Percentiles rank a stretch among this genome's conserved stretches.
phyloP scores from a whole-genome alignment of 2,888 invertebrate species.

The Dexiosoma caninum region DNA sequence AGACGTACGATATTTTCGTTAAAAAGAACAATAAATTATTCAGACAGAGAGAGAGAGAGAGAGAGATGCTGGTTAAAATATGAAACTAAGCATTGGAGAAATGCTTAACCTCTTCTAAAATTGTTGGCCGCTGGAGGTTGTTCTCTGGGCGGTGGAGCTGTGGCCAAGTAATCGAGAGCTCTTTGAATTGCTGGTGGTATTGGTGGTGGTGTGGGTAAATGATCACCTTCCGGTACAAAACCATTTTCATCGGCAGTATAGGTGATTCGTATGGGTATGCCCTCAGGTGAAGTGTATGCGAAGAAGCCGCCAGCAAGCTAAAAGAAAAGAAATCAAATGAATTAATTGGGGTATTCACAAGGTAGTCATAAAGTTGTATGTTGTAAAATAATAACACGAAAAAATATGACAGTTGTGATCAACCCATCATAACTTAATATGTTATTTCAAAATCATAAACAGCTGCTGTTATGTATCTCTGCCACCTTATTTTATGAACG shows the following conservation, averaged over 20 bases:
- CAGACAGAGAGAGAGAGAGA: not conserved
- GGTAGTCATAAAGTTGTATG: too few species aligned
- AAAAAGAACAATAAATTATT: not conserved
- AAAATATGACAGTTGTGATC: too few species aligned
- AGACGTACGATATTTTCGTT: conserved; percentile 32
- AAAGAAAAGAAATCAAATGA: too few species aligned
- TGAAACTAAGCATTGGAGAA: not conserved
- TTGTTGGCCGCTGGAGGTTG: conserved; percentile 64
- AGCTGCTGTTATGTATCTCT: too few species aligned
- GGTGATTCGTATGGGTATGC: conserved; percentile 80
- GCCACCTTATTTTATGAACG: too few species aligned
- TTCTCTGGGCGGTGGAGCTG: conserved; percentile 79
- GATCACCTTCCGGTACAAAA: conserved; percentile 80
- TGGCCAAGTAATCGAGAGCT: conserved; percentile 83
- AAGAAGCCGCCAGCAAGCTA: conserved; percentile 82
- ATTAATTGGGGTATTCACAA: too few species aligned
- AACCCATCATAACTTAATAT: too few species aligned
- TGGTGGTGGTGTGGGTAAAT: conserved; percentile 81
- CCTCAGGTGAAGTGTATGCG: conserved; percentile 83
- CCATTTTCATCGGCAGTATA: conserved; percentile 86
- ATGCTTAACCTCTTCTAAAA: conserved; percentile 70
- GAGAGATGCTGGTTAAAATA: not conserved
- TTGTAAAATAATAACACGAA: too few species aligned
- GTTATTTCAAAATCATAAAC: too few species aligned
- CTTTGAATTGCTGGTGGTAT: conserved; percentile 84